A percentile compares a stretch with the other conserved stretches of the same genome.
phyloP scores from a whole-genome alignment of 1,140 invertebrate species.

The Drosophila pachea region DNA sequence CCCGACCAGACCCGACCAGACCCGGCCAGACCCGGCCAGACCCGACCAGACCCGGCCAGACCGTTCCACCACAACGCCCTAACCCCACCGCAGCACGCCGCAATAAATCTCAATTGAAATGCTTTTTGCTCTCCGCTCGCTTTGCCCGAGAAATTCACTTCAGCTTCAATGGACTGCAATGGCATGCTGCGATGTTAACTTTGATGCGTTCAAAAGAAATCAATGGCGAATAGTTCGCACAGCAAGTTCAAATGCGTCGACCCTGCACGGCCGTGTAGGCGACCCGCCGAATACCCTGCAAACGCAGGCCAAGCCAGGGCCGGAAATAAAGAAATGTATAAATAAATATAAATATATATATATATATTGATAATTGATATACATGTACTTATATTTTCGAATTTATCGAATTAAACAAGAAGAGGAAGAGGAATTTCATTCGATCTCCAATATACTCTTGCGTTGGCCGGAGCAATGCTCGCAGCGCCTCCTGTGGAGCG shows the following conservation, averaged over 20 bases:
- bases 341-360: too few relatives aligned
- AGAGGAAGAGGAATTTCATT: too few relatives aligned
- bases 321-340: too few relatives aligned
- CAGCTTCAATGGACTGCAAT: conserved; percentile 61
- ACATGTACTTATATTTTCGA: too few relatives aligned
- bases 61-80: background rate
- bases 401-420: too few relatives aligned
- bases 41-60: too few relatives aligned
- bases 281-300: conserved; percentile 2
- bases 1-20: conserved; percentile 16
- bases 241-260: conserved; percentile 21
- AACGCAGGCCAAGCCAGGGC: too few relatives aligned
- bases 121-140: conserved; percentile 62
- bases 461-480: background rate
- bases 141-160: conserved; percentile 58
- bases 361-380: too few relatives aligned
- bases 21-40: conserved; percentile 21
- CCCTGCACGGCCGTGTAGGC: background rate
- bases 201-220: conserved; percentile 67
- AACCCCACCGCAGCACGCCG: conserved; percentile 46
- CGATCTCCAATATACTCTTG: background rate
- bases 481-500: conserved; percentile 50
- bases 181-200: conserved; percentile 47
- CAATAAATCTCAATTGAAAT: conserved; percentile 77
- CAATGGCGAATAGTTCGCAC: conserved; percentile 65